These are phyloP conservation scores for Tursiops truncatus DNA, from an alignment of 2,113 vertebrate species.

Conservation along the genomic window DNA sequence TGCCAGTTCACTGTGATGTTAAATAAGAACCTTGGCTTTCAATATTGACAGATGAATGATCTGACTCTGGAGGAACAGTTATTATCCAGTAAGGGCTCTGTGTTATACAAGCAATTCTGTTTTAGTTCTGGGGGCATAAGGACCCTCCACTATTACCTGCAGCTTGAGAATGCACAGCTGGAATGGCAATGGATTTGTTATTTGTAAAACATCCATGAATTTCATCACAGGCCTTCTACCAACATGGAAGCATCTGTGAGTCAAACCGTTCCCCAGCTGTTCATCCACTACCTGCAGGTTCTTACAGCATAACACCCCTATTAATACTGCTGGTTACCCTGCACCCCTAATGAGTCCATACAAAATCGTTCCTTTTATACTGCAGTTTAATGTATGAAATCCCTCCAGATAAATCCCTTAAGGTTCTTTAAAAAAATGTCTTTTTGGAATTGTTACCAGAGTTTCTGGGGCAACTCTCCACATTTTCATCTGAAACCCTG, in stretches of 20 bases:
- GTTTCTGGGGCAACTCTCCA: conserved; percentile 40
- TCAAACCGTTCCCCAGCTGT: conserved; percentile 82
- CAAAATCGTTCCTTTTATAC: conserved; percentile 45
- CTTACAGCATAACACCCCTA: conserved; percentile 54
- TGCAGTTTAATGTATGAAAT: conserved; percentile 50
- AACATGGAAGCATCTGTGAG: conserved; percentile 77
- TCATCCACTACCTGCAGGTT: conserved; percentile 68
- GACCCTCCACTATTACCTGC: conserved; percentile 67
- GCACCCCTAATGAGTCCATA: conserved; percentile 39
- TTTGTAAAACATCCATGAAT: conserved; percentile 81
- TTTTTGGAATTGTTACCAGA: conserved; percentile 15
- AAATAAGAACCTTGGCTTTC: conserved; percentile 55
- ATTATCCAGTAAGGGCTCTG: conserved; percentile 34
- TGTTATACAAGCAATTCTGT: conserved; percentile 21
- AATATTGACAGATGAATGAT: conserved; percentile 56
- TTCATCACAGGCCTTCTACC: conserved; percentile 80
- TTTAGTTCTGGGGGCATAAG: conserved; percentile 66
- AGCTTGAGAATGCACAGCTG: conserved; percentile 79
- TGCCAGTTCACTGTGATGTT: background rate
- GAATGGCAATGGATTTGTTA: conserved; percentile 76
- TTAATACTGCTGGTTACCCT: conserved; percentile 70
- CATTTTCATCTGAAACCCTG: conserved; percentile 52
- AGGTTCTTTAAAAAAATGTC: conserved; percentile 58
- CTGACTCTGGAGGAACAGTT: conserved; percentile 49
- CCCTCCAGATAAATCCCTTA: conserved; percentile 29